A percentile compares a stretch with the other conserved stretches of the same genome.
phyloP scores from a whole-genome alignment of 2,113 vertebrate species.

The Crotalus viridis region DNA sequence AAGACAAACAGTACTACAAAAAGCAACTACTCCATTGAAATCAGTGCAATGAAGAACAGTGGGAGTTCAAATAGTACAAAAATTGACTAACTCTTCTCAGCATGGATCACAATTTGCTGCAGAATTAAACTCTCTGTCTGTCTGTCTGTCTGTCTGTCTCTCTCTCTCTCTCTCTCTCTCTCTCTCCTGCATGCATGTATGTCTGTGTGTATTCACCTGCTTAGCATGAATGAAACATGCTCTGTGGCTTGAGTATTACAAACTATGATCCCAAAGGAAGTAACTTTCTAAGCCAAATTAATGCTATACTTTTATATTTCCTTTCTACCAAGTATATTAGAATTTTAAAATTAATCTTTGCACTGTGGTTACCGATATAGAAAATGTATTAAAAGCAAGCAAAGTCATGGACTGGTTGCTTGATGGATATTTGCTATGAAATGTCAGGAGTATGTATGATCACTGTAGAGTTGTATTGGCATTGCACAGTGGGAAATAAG shows the following conservation, averaged over 20 bases:
- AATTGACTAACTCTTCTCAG: constrained; percentile 10
- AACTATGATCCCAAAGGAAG: constrained; percentile 6
- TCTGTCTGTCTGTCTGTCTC: too few relatives aligned
- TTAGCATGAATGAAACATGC: not conserved
- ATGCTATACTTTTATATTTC: not conserved
- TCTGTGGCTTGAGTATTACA: constrained; percentile 15
- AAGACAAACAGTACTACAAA: constrained; percentile 19
- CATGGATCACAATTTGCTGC: not conserved
- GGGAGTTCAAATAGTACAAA: not conserved
- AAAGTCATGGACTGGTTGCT: not conserved
- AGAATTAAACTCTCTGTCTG: not conserved
- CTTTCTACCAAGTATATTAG: not conserved
- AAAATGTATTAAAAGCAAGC: constrained; percentile 8
- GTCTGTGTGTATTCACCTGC: not conserved
- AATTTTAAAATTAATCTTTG: not conserved
- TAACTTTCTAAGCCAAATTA: constrained; percentile 22
- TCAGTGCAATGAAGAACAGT: constrained; percentile 22
- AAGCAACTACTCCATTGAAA: constrained; percentile 11
- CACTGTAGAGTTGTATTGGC: not conserved
- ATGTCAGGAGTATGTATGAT: not conserved
- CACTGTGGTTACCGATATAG: not conserved
- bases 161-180: too few relatives aligned
- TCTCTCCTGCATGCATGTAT: not conserved
- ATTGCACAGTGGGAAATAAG: not conserved
- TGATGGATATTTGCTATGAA: not conserved